These are phyloP conservation scores for Mesocentrotus franciscanus DNA, from an alignment of 53 echinoderm and acorn worm genomes.

Conservation along the genomic window DNA sequence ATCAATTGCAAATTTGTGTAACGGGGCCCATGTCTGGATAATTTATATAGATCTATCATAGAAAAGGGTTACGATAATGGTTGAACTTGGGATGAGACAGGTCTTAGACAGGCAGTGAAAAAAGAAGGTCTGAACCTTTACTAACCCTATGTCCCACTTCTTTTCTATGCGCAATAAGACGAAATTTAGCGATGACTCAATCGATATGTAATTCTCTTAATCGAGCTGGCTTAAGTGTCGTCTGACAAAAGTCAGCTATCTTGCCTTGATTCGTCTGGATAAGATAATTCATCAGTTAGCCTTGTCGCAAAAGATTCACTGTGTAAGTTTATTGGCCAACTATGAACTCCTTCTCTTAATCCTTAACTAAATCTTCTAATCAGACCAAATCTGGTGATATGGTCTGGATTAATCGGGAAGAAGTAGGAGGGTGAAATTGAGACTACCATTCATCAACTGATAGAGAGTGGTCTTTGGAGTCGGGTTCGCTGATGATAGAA, in stretches of 20 bases:
- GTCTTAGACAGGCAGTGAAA: background rate
- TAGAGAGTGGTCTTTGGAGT: background rate
- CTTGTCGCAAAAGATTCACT: background rate
- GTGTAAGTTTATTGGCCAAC: slow-evolving; percentile 29
- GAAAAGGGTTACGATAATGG: background rate
- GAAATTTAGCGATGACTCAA: slow-evolving; percentile 55
- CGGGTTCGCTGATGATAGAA: background rate
- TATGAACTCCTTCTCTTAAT: slow-evolving; percentile 45
- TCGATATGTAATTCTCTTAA: slow-evolving; percentile 50
- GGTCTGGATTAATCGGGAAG: slow-evolving; percentile 38
- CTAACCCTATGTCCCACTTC: slow-evolving; percentile 20
- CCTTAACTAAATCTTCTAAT: slow-evolving; percentile 61
- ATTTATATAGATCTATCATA: too few relatives aligned
- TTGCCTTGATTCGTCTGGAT: slow-evolving; percentile 5
- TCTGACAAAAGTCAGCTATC: background rate
- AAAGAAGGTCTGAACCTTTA: background rate
- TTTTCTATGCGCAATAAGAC: slow-evolving; percentile 20
- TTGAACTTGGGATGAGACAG: background rate
- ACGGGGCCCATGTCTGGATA: too few relatives aligned
- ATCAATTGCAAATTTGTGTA: too few relatives aligned
- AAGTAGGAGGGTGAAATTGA: slow-evolving; percentile 1
- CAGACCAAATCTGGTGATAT: slow-evolving; percentile 19
- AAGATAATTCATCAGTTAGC: background rate
- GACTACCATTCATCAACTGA: slow-evolving; percentile 25
- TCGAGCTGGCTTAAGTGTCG: slow-evolving; percentile 42